These are phyloP conservation scores for Steromphala cineraria DNA, from an alignment of 2,888 invertebrate species.

Conservation along the genomic window DNA sequence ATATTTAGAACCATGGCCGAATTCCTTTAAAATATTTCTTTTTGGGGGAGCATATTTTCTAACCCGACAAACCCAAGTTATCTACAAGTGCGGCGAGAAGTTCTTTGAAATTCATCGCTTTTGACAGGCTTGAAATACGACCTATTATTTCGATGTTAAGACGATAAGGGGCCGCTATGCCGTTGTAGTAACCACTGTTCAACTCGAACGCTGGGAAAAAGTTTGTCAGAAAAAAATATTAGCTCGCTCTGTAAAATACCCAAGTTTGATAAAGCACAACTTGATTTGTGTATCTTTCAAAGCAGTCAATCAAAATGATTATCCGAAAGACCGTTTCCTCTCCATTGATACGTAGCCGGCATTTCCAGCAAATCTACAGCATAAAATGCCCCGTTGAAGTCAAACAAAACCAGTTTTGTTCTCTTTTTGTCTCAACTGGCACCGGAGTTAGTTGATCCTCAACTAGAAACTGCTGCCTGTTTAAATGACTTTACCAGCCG, in stretches of 20 bases:
- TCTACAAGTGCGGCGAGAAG: conserved; percentile 15
- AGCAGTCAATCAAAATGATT: conserved; percentile 4
- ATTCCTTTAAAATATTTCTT: background rate
- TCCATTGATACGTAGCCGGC: conserved; percentile 1
- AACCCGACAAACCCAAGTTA: conserved; percentile 1
- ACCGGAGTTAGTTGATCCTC: background rate
- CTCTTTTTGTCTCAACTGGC: background rate
- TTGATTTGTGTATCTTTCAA: conserved; percentile 15
- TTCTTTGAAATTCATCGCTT: conserved; percentile 20
- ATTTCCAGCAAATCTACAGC: too few species aligned
- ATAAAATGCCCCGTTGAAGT: background rate
- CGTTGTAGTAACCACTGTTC: conserved; percentile 10
- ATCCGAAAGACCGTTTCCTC: background rate
- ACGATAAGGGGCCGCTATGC: background rate
- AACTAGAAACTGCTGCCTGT: background rate
- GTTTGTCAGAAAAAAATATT: background rate
- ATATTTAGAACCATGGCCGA: conserved; percentile 6
- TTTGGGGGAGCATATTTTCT: background rate
- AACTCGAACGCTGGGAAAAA: conserved; percentile 7
- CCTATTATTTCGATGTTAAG: conserved; percentile 6
- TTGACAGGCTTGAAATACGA: conserved; percentile 16
- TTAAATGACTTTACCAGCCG: conserved; percentile 10
- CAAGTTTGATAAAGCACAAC: conserved; percentile 16
- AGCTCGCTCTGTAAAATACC: background rate
- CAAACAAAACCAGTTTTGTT: conserved; percentile 15